Evolutionary conservation across 2,888 invertebrate species (phyloP).

Genomic region (Drosophila nr. perissopoda): DNA sequence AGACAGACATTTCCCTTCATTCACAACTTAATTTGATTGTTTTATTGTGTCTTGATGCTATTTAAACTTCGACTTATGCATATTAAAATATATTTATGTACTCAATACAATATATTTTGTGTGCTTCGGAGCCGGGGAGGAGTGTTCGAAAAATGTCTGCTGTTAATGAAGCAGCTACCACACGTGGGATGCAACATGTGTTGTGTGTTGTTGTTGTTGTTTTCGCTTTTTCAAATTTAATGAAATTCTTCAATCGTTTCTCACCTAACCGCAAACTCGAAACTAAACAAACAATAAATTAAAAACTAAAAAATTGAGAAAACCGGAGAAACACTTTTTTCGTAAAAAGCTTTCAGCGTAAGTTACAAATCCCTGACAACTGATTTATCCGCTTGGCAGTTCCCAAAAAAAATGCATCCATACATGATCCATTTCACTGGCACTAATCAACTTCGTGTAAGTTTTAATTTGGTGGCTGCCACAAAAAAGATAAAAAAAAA

Average conservation of each 20-base stretch:
- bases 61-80: constrained; percentile 66
- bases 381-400: constrained; percentile 63
- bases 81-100: constrained; percentile 43
- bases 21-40: constrained; percentile 65
- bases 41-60: constrained; percentile 66
- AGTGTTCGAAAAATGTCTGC: constrained; percentile 25
- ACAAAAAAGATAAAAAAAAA: neutral
- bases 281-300: constrained; percentile 69
- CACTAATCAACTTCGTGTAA: constrained; percentile 55
- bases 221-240: constrained; percentile 24
- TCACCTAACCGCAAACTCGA: constrained; percentile 40
- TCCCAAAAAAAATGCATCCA: constrained; percentile 29
- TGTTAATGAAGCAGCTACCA: constrained; percentile 57
- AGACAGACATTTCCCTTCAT: constrained; percentile 37
- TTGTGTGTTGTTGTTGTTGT: constrained; percentile 28
- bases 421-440: constrained; percentile 41
- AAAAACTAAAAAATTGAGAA: constrained; percentile 41
- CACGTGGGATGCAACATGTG: constrained; percentile 55
- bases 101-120: constrained; percentile 4
- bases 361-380: constrained; percentile 53
- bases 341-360: constrained; percentile 66
- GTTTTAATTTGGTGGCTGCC: constrained; percentile 37
- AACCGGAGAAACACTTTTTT: neutral
- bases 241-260: constrained; percentile 60
- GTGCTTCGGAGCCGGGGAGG: constrained; percentile 12